Base-by-base conservation (phyloP, 1,140 invertebrate species). In the Liolophura sinensis region DNA sequence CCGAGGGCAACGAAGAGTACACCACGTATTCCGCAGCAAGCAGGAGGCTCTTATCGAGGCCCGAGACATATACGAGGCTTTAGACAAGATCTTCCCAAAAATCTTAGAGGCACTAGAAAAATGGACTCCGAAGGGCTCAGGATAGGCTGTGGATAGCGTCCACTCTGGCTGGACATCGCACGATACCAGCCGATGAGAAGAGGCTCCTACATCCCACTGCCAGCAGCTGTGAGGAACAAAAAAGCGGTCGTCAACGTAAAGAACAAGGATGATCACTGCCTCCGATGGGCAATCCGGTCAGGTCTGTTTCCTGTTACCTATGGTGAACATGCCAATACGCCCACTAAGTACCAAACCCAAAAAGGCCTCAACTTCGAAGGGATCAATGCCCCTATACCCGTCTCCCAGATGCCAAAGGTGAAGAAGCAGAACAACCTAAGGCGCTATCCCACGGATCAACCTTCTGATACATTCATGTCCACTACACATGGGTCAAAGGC, bases 401-500 rank as follows among this genome's bases (percentile, higher is more conserved):
- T 67, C 24, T 56, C 40, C n/a, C 69, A 70, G 31, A 52, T 67
- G 46, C 16, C 31, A 1, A 67, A 24, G 56, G 65, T 68, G 7
- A 55, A 67, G 24, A 12, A 27, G 27, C n/a, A 48, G 47, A 63
- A 62, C 59, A 54, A 55, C 47, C 49, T 70, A 15, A 61, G 24
- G 63, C 54, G 40, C 54, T 56, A 46, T 49, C n/a, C 9, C 49
- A 47, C 9, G 25, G 55, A 16, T 48, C 15, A 18, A 64, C 60
- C 54, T n/a, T n/a, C n/a, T n/a, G n/a, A n/a, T n/a, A n/a, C n/a
- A n/a, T n/a, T n/a, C n/a, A n/a, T n/a, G n/a, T n/a, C n/a, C n/a
- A n/a, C n/a, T 65, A 65, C 52, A 70, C 64, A 55, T 68, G 64
- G 62, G 55, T 70, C 1, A 71, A 70, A 40, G 31, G 62, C 62